Base-by-base conservation (phyloP, 2,888 invertebrate genomes). In the Xylophagus ater region DNA sequence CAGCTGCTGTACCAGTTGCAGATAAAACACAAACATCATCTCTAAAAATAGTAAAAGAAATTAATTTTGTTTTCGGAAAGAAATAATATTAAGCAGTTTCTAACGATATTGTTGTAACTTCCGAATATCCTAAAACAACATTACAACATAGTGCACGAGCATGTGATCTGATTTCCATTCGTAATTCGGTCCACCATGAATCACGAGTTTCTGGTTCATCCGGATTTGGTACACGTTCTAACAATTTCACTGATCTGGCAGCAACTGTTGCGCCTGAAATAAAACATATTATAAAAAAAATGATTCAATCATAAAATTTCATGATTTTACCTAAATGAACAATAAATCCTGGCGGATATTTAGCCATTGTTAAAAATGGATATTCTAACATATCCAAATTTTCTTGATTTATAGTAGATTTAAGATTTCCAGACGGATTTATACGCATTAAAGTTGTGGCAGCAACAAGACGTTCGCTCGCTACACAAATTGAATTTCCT, bases 161-260 rank as follows among this genome's bases (percentile, higher is more conserved):
- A 61, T 97, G 96, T 3, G 94, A 90, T 1, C 93, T 73, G 41
- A 97, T 82, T 70, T 97, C 97, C 61, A 90, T 90, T 34, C 97
- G 69, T 17, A 97, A 71, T 66, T 97, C 94, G 1, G 85, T 88
- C 96, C 97, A 97, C 93, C 96, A 96, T 2, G 83, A 81, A 54
- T 94, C 93, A 28, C 94, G 73, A 3, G 85, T 81, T 57, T 90
- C 90, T 12, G 88, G 86, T 60, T 93, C 93, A 52, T 92, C 88
- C 35, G 82, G 73, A 62, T 84, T 86, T 30, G 80, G 77, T 41
- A 85, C 81, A 48, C 84, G 71, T 57, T 85, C 85, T 30, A 90
- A 62, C 19, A 89, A 65, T 64, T 90, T 90, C 36, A 77, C 92
- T 37, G 77, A 90, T 59, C 85, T 71, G 0, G 88, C 82, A 45